Conservation (phyloP, 2,797 vertebrate species). For the Oreortyx pictus region DNA sequence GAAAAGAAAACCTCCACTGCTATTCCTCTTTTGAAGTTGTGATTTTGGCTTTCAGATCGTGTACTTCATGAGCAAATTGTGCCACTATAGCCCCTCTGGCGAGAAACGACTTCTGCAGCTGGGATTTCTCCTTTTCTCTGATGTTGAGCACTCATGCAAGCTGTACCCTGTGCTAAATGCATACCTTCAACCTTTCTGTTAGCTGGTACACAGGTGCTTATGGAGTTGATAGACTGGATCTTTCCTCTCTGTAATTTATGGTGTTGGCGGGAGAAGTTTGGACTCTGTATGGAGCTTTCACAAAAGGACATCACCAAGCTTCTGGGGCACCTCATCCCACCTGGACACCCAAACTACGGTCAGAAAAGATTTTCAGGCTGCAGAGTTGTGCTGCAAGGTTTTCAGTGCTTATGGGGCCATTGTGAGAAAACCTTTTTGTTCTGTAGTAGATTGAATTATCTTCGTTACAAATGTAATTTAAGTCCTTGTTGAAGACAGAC, state of each 20-base stretch:
- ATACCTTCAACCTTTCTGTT: neutral
- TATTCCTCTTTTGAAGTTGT: slow-evolving; percentile 12
- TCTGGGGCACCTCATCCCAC: neutral
- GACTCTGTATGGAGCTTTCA: neutral
- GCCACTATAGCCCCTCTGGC: neutral
- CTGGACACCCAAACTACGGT: neutral
- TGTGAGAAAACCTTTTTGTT: neutral
- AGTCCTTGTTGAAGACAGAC: neutral
- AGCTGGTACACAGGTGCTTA: neutral
- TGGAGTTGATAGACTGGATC: neutral
- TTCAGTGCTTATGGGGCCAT: neutral
- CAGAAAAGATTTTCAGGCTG: neutral
- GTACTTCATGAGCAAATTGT: neutral
- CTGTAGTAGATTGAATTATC: neutral
- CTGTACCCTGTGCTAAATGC: neutral
- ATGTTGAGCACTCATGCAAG: neutral
- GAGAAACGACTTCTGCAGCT: neutral
- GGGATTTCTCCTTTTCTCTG: neutral
- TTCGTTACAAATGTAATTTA: neutral
- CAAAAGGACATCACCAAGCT: neutral
- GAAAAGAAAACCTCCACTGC: neutral
- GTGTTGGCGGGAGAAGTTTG: neutral
- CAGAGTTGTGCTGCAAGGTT: neutral
- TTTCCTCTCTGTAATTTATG: neutral
- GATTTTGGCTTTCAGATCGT: neutral